Conservation (phyloP, 1,140 invertebrate genomes). For the Ceratosolen solmsi region DNA sequence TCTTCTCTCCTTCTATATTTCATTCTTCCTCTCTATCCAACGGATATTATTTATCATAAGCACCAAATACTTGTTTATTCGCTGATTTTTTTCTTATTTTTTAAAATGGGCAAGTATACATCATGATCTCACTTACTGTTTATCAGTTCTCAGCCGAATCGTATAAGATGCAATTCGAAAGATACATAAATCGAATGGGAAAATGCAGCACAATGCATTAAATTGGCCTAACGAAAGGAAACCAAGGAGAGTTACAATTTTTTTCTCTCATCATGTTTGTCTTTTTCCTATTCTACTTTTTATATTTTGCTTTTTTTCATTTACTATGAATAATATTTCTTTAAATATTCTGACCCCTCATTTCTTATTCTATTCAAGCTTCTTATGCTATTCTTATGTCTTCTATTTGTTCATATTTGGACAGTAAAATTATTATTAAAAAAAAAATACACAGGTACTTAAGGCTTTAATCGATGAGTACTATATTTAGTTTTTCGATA, state of each 20-base stretch:
- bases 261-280: slow-evolving; percentile 15
- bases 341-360: too few relatives aligned
- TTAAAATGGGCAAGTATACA: neutral
- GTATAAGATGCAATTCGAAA: slow-evolving; percentile 45
- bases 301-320: neutral
- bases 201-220: slow-evolving; percentile 50
- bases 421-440: too few relatives aligned
- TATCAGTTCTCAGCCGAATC: slow-evolving; percentile 45
- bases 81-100: slow-evolving; percentile 11
- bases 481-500: too few relatives aligned
- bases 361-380: too few relatives aligned
- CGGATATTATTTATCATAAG: neutral
- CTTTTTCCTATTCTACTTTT: neutral
- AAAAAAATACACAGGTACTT: too few relatives aligned
- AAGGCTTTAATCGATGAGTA: too few relatives aligned
- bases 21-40: too few relatives aligned
- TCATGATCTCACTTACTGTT: slow-evolving; percentile 38
- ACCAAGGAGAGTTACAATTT: slow-evolving; percentile 55
- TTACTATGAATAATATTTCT: too few relatives aligned
- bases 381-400: too few relatives aligned
- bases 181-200: slow-evolving; percentile 61
- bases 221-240: slow-evolving; percentile 56
- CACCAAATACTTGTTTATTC: neutral
- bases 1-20: too few relatives aligned
- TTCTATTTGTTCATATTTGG: too few relatives aligned